These are phyloP conservation scores for Prorops nasuta DNA, from an alignment of 1,140 invertebrate species.

Conservation along the genomic window DNA sequence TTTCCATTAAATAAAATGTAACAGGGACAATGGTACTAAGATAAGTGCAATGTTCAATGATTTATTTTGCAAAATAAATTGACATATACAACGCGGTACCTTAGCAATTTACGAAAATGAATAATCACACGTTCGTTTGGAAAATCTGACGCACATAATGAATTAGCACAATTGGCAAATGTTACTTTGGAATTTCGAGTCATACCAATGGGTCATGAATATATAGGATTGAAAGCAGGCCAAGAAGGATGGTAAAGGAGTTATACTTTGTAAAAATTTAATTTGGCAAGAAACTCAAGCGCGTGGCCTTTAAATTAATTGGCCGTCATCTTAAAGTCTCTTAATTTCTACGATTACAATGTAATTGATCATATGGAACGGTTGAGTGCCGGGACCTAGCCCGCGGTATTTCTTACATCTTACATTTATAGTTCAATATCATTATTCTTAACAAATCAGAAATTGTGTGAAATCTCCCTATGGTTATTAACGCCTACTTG, in stretches of 20 bases:
- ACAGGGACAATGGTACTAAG: too few species aligned
- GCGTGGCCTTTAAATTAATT: conserved; percentile 1
- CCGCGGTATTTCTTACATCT: neutral
- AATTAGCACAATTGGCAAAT: conserved; percentile 26
- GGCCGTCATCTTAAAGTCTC: conserved; percentile 13
- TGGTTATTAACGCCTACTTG: neutral
- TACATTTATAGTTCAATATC: neutral
- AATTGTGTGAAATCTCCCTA: neutral
- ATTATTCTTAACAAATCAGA: neutral
- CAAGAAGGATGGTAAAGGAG: too few species aligned
- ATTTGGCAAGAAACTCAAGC: too few species aligned
- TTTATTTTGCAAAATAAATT: conserved; percentile 55
- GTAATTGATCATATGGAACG: conserved; percentile 40
- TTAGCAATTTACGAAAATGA: conserved; percentile 40
- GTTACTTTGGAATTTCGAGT: conserved; percentile 30
- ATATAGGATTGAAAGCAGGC: too few species aligned
- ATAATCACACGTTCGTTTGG: conserved; percentile 27
- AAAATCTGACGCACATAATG: conserved; percentile 10
- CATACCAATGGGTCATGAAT: too few species aligned
- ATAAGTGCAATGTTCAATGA: conserved; percentile 27
- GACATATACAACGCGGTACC: conserved; percentile 47
- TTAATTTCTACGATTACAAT: conserved; percentile 33
- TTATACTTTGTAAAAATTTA: too few species aligned
- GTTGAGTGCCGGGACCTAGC: conserved; percentile 23
- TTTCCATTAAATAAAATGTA: too few species aligned